Percentiles rank a stretch among this genome's conserved stretches.
Conservation (phyloP, 2,797 vertebrate species). For the Intellagama lesueurii region DNA sequence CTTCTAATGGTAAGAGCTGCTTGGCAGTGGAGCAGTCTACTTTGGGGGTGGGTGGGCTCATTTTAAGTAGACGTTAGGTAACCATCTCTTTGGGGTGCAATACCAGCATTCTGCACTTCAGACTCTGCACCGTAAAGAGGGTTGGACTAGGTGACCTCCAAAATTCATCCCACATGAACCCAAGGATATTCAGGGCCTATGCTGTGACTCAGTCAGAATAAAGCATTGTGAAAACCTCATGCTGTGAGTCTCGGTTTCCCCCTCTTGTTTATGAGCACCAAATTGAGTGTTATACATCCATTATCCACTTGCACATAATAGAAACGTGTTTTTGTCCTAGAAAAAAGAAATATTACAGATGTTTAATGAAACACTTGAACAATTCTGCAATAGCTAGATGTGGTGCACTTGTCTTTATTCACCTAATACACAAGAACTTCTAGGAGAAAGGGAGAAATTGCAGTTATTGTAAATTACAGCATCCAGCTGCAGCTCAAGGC, state of each 20-base stretch:
- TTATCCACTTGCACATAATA: slow-evolving; percentile 5
- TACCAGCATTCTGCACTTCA: too few species aligned
- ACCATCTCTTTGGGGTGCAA: too few species aligned
- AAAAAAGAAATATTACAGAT: slow-evolving; percentile 35
- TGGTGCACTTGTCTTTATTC: slow-evolving; percentile 23
- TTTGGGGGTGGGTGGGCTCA: too few species aligned
- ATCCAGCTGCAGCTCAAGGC: slow-evolving; percentile 37
- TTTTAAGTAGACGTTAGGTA: too few species aligned
- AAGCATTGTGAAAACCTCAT: not conserved
- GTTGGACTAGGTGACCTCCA: too few species aligned
- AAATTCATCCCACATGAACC: too few species aligned
- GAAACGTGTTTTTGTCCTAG: not conserved
- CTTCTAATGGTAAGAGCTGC: not conserved
- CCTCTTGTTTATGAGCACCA: not conserved
- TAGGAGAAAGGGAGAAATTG: slow-evolving; percentile 28
- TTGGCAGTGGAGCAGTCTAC: not conserved
- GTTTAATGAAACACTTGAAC: slow-evolving; percentile 37
- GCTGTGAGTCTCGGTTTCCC: not conserved
- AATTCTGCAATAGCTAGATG: slow-evolving; percentile 3
- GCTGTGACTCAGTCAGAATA: not conserved
- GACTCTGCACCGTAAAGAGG: too few species aligned
- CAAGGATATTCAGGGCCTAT: not conserved
- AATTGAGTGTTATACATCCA: not conserved
- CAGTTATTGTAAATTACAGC: slow-evolving; percentile 36
- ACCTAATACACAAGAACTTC: slow-evolving; percentile 34